Conservation (phyloP, 2,113 vertebrate species). For the Salvelinus alpinus region DNA sequence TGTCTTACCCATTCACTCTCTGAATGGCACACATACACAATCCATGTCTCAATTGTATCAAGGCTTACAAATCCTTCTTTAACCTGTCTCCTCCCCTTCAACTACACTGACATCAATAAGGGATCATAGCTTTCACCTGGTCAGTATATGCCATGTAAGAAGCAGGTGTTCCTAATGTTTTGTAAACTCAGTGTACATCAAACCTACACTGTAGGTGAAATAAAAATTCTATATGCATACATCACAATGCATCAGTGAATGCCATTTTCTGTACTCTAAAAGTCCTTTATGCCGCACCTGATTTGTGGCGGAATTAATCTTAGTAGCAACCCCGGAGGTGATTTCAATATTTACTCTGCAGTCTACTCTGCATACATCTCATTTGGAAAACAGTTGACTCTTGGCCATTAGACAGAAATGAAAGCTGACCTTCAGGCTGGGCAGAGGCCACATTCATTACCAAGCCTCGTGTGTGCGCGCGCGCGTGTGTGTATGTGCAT, state of each 20-base stretch:
- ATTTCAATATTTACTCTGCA: conserved; percentile 74
- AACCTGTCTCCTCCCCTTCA: too few species aligned
- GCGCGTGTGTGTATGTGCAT: too few species aligned
- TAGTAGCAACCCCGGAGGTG: conserved; percentile 73
- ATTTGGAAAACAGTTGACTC: conserved; percentile 84
- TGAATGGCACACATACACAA: too few species aligned
- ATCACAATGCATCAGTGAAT: conserved; percentile 41
- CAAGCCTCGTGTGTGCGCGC: neutral
- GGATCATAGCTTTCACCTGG: too few species aligned
- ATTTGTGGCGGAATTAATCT: conserved; percentile 72
- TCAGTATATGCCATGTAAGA: too few species aligned
- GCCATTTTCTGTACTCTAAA: conserved; percentile 42
- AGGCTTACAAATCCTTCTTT: too few species aligned
- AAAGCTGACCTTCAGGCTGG: conserved; percentile 81
- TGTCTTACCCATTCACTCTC: too few species aligned
- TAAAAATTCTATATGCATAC: neutral
- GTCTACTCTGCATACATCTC: conserved; percentile 77
- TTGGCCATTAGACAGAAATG: conserved; percentile 80
- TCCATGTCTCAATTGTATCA: too few species aligned
- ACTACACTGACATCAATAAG: too few species aligned
- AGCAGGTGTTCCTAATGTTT: too few species aligned
- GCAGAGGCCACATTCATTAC: conserved; percentile 80
- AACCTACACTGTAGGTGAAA: neutral
- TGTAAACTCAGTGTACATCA: too few species aligned
- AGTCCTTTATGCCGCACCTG: conserved; percentile 58